phyloP scores from a whole-genome alignment of 2,797 vertebrate genomes.

The Sandelia bainsii region DNA sequence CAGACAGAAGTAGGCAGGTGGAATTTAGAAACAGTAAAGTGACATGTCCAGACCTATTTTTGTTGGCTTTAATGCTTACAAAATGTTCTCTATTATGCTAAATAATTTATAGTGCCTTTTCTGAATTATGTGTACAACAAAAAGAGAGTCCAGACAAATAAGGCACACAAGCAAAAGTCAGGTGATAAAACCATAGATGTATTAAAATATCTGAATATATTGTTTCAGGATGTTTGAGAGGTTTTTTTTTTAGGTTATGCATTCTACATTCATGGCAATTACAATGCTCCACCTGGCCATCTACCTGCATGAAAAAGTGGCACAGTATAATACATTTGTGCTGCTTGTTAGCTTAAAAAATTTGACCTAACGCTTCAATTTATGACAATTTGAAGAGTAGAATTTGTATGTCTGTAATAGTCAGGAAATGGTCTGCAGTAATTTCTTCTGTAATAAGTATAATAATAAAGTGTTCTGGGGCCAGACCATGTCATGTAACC shows the following conservation, averaged over 20 bases:
- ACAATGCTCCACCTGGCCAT: background rate
- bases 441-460: conserved; percentile 6
- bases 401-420: background rate
- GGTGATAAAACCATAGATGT: background rate
- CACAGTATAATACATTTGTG: background rate
- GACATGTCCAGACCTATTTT: conserved; percentile 4
- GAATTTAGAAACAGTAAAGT: conserved; percentile 21
- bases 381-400: background rate
- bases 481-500: conserved; percentile 28
- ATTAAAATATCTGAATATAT: background rate
- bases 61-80: background rate
- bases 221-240: background rate
- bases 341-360: background rate
- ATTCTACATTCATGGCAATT: background rate
- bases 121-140: background rate
- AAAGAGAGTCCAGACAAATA: background rate
- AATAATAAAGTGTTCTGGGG: conserved; percentile 9
- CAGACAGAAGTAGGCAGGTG: conserved; percentile 22
- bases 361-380: background rate
- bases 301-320: background rate
- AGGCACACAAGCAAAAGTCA: background rate
- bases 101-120: conserved; percentile 29
- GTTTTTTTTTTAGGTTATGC: background rate
- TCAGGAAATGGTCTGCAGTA: background rate
- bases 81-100: background rate